Conservation (phyloP, 2,888 invertebrate species). For the Operophtera brumata region DNA sequence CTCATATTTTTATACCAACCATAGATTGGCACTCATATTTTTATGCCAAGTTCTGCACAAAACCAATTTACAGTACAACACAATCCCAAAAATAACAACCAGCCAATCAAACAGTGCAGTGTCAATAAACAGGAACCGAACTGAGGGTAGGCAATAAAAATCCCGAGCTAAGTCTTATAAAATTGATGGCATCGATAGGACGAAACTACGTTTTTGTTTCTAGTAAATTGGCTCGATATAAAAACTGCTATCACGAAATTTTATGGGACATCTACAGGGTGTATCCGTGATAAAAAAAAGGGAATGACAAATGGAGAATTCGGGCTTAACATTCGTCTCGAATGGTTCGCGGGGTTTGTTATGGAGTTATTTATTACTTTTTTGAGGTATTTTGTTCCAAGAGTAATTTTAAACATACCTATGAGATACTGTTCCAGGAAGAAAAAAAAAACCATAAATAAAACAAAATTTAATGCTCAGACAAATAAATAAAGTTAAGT, state of each 20-base stretch:
- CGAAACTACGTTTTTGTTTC: conserved; percentile 34
- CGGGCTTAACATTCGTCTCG: conserved; percentile 14
- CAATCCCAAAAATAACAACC: conserved; percentile 18
- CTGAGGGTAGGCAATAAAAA: conserved; percentile 22
- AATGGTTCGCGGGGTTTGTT: conserved; percentile 4
- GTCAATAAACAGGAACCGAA: conserved; percentile 20
- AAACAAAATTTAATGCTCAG: too few species aligned
- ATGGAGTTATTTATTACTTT: conserved; percentile 10
- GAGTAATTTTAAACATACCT: background rate
- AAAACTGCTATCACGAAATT: conserved; percentile 31
- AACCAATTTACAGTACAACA: conserved; percentile 8
- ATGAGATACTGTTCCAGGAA: background rate
- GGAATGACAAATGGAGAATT: conserved; percentile 17
- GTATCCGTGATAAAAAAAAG: conserved; percentile 30
- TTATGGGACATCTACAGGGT: conserved; percentile 22
- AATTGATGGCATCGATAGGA: conserved; percentile 32
- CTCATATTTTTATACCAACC: background rate
- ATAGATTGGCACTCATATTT: background rate
- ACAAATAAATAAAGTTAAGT: too few species aligned
- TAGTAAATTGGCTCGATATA: conserved; percentile 35
- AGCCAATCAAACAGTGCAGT: conserved; percentile 25
- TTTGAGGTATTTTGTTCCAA: background rate
- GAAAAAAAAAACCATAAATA: too few species aligned
- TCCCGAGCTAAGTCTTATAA: conserved; percentile 22
- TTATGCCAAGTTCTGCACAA: conserved; percentile 1